These are phyloP conservation scores for Etheostoma cragini DNA, from an alignment of 2,113 vertebrate species.

Conservation along the genomic window DNA sequence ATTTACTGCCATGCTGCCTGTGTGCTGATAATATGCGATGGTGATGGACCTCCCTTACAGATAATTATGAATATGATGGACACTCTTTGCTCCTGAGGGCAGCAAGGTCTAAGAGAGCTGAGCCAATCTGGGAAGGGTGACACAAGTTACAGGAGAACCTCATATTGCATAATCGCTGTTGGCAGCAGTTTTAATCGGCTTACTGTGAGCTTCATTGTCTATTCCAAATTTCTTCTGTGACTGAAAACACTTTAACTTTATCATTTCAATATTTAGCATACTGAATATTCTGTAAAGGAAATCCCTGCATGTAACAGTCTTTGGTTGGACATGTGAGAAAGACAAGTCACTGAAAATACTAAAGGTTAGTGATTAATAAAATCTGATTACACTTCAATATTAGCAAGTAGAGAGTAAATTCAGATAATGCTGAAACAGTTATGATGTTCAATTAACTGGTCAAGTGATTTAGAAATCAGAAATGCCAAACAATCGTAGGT, in stretches of 20 bases:
- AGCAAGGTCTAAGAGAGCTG: constrained; percentile 60
- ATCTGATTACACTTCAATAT: background rate
- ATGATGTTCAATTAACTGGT: background rate
- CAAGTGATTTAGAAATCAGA: background rate
- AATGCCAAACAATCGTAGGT: no score
- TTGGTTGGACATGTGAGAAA: background rate
- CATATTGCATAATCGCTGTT: constrained; percentile 63
- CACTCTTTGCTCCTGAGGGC: constrained; percentile 60
- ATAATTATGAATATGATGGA: constrained; percentile 74
- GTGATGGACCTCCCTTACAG: constrained; percentile 61
- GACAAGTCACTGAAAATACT: background rate
- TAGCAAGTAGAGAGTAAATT: background rate
- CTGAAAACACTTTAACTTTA: constrained; percentile 24
- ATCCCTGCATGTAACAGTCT: background rate
- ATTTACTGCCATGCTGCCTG: constrained; percentile 67
- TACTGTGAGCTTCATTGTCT: constrained; percentile 43
- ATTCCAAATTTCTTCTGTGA: constrained; percentile 16
- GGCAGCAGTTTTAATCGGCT: constrained; percentile 71
- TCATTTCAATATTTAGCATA: background rate
- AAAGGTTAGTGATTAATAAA: background rate
- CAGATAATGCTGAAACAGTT: background rate
- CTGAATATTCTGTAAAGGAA: background rate
- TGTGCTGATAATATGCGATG: constrained; percentile 60
- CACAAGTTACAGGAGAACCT: constrained; percentile 63
- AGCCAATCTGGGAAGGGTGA: constrained; percentile 68